Evolutionary conservation across 2,797 vertebrate species (phyloP).

Genomic region (Micropoecilia bifurca): DNA sequence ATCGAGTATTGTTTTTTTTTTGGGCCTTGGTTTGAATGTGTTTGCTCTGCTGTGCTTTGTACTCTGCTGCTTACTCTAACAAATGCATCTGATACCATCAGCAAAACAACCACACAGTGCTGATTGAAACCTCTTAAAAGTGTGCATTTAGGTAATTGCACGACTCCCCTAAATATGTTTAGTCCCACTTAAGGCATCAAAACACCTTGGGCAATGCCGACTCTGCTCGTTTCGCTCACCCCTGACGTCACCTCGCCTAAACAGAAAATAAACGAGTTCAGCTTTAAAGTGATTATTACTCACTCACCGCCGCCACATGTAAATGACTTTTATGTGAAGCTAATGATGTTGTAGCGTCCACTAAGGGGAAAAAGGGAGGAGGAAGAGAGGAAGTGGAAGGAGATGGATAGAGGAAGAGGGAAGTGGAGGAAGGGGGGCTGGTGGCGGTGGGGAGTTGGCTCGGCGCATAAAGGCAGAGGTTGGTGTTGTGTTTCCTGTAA

Average conservation of each 20-base stretch:
- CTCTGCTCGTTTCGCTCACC: conserved; percentile 71
- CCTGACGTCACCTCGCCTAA: conserved; percentile 72
- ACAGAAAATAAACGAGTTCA: conserved; percentile 80
- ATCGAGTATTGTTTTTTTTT: background rate
- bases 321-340: conserved; percentile 82
- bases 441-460: conserved; percentile 39
- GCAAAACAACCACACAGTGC: conserved; percentile 71
- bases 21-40: background rate
- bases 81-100: conserved; percentile 75
- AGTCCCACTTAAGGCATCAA: conserved; percentile 72
- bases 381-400: conserved; percentile 46
- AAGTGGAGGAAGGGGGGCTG: conserved; percentile 1
- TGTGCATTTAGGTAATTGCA: conserved; percentile 82
- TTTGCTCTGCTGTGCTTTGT: conserved; percentile 31
- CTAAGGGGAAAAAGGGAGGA: conserved; percentile 54
- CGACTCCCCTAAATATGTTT: conserved; percentile 75
- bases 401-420: conserved; percentile 55
- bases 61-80: conserved; percentile 65
- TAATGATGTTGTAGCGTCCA: conserved; percentile 75
- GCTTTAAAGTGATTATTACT: conserved; percentile 78
- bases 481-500: conserved; percentile 76
- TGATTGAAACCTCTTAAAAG: conserved; percentile 78
- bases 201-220: conserved; percentile 66
- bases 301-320: conserved; percentile 74
- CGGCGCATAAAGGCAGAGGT: conserved; percentile 66